Conservation (phyloP, 2,888 invertebrate genomes). For the Eupithecia vulgata region DNA sequence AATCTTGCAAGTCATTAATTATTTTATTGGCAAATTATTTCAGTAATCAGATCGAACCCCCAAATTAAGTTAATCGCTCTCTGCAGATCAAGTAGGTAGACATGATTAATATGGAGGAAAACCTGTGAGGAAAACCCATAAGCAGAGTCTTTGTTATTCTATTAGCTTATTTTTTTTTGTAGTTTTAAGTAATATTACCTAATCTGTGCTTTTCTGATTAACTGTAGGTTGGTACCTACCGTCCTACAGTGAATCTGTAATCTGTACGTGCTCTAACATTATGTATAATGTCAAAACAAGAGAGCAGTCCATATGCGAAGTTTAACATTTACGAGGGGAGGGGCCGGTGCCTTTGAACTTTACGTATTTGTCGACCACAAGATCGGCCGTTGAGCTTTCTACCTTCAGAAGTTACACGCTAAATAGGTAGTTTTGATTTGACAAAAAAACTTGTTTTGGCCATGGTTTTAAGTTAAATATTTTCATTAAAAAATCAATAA, state of each 20-base stretch:
- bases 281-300: constrained; percentile 26
- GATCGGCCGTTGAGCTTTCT: constrained; percentile 31
- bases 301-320: constrained; percentile 23
- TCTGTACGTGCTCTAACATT: background rate
- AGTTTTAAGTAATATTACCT: background rate
- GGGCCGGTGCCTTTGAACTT: constrained; percentile 44
- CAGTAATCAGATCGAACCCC: constrained; percentile 14
- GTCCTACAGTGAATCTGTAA: background rate
- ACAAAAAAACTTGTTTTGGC: background rate
- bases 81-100: no score
- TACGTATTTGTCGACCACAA: constrained; percentile 38
- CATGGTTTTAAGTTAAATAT: background rate
- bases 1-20: constrained; percentile 19
- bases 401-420: constrained; percentile 27
- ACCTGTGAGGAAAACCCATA: no score
- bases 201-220: background rate
- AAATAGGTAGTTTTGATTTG: constrained; percentile 3
- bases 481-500: background rate
- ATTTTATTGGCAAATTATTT: constrained; percentile 25
- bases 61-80: constrained; percentile 24
- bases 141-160: background rate
- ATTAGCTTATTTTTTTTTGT: no score
- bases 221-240: no score
- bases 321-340: constrained; percentile 43
- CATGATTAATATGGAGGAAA: no score